These are phyloP conservation scores for Rallus crepitans DNA, from an alignment of 2,797 vertebrate genomes.

Conservation along the genomic window DNA sequence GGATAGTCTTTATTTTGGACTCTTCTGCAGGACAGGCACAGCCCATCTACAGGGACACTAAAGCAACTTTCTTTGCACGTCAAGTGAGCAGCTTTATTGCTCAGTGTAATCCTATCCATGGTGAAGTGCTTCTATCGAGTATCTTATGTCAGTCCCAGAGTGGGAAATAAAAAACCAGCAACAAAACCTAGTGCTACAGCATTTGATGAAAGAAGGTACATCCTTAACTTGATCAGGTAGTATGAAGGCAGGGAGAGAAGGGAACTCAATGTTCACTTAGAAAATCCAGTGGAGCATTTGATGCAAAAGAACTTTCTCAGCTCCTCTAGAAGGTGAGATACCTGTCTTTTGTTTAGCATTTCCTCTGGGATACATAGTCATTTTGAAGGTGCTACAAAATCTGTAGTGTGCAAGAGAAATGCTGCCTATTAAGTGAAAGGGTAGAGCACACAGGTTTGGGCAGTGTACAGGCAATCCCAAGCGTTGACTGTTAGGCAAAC, in stretches of 20 bases:
- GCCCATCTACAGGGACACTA: background rate
- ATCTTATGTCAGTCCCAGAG: background rate
- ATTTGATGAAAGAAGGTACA: background rate
- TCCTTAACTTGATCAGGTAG: background rate
- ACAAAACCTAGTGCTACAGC: background rate
- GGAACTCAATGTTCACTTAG: background rate
- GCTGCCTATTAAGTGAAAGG: background rate
- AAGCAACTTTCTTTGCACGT: background rate
- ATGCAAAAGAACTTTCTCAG: background rate
- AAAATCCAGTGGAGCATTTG: background rate
- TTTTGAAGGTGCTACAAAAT: background rate
- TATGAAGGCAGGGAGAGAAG: background rate
- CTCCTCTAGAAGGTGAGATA: background rate
- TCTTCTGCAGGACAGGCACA: background rate
- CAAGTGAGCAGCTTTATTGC: background rate
- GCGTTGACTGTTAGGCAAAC: accelerated
- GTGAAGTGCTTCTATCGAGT: background rate
- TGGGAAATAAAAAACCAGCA: background rate
- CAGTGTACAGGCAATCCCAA: background rate
- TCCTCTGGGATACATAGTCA: background rate
- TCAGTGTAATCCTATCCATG: background rate
- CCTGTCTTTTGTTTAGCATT: background rate
- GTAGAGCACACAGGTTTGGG: background rate
- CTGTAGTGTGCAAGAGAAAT: background rate
- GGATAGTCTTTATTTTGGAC: background rate